These are phyloP conservation scores for Harpagifer antarcticus DNA, from an alignment of 2,797 vertebrate genomes.

Conservation along the genomic window DNA sequence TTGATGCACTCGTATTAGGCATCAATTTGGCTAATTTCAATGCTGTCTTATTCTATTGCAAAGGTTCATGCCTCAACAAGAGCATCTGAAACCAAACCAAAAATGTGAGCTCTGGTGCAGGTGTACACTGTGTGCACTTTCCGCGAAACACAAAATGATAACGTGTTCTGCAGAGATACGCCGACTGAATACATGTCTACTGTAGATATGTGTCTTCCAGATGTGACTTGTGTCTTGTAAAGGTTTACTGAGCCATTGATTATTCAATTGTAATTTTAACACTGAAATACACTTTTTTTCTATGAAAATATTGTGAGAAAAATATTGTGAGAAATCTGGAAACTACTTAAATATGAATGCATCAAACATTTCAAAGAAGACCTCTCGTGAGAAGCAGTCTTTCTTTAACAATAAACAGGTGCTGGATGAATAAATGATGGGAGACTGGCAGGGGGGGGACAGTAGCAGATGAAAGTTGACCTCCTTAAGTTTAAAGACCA, in stretches of 20 bases:
- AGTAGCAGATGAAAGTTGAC: conserved; percentile 35
- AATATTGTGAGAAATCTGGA: background rate
- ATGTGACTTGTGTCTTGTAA: background rate
- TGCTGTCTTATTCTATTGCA: conserved; percentile 71
- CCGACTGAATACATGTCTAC: background rate
- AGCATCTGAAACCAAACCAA: conserved; percentile 31
- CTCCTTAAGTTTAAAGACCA: conserved; percentile 36
- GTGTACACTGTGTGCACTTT: background rate
- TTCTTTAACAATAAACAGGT: conserved; percentile 55
- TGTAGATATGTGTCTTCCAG: background rate
- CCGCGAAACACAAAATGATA: background rate
- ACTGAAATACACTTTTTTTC: background rate
- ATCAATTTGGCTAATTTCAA: conserved; percentile 71
- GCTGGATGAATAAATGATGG: conserved; percentile 75
- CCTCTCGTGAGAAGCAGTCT: background rate
- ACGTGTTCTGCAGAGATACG: background rate
- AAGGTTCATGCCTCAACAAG: conserved; percentile 44
- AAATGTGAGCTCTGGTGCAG: background rate
- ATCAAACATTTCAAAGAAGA: background rate
- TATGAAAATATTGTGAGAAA: background rate
- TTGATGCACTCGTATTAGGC: conserved; percentile 68
- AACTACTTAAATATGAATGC: conserved; percentile 11
- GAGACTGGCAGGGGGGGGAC: conserved; percentile 30
- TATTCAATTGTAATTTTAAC: background rate
- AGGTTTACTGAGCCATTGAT: background rate